Evolutionary conservation across 2,888 invertebrate genomes (phyloP).

Genomic region (Catocala fraxini): DNA sequence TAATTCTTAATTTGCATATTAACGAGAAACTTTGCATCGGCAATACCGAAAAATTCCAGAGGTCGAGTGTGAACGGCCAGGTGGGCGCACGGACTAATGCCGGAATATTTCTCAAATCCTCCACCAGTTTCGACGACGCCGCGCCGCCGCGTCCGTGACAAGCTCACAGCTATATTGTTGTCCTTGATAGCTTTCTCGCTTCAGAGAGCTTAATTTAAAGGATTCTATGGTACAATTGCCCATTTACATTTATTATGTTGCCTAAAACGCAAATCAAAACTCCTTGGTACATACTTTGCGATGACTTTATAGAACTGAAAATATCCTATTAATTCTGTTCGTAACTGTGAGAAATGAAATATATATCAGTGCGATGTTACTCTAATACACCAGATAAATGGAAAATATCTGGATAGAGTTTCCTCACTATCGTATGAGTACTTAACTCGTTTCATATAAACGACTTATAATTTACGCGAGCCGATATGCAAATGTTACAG

Average conservation of each 20-base stretch:
- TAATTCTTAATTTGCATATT: constrained; percentile 86
- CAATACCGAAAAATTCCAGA: constrained; percentile 80
- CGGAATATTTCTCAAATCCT: constrained; percentile 72
- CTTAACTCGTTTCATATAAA: constrained; percentile 6
- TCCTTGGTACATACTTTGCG: no score
- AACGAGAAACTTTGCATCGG: constrained; percentile 85
- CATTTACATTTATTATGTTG: background rate
- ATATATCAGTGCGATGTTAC: background rate
- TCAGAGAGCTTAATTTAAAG: constrained; percentile 34
- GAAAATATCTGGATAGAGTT: constrained; percentile 4
- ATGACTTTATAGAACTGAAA: no score
- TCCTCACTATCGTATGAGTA: background rate
- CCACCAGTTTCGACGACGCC: constrained; percentile 44
- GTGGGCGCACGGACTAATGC: constrained; percentile 70
- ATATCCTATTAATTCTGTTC: background rate
- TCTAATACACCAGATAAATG: constrained; percentile 1
- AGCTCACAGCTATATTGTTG: constrained; percentile 43
- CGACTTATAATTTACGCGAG: constrained; percentile 9
- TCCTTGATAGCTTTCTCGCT: constrained; percentile 55
- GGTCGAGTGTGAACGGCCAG: constrained; percentile 80
- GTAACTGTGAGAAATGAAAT: background rate
- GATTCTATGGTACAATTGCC: constrained; percentile 19
- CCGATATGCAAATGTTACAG: constrained; percentile 7
- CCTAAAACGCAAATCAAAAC: background rate
- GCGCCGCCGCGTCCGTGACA: constrained; percentile 9